A percentile compares a stretch with the other conserved stretches of the same genome.
These are phyloP conservation scores for Leptinotarsa texana DNA, from an alignment of 1,140 invertebrate species.

Conservation along the genomic window DNA sequence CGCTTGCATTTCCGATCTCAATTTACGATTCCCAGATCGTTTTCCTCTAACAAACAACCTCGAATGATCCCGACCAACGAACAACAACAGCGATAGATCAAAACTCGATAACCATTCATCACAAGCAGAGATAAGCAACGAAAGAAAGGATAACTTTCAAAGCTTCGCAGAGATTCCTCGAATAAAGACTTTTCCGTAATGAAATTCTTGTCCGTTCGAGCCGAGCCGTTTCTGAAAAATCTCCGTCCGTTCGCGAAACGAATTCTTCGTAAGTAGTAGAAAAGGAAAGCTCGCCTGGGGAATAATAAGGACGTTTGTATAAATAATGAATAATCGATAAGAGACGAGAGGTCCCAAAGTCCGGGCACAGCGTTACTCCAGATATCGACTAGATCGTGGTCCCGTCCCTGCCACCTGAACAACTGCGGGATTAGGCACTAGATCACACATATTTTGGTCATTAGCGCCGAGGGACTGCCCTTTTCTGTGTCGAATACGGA, in stretches of 20 bases:
- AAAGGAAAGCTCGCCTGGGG: conserved; percentile 44
- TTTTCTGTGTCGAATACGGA: background rate
- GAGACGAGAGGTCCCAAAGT: conserved; percentile 21
- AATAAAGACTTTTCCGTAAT: too few relatives aligned
- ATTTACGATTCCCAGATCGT: too few relatives aligned
- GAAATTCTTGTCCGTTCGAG: too few relatives aligned
- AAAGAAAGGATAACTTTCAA: too few relatives aligned
- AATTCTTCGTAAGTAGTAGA: conserved; percentile 26
- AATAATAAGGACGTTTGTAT: conserved; percentile 55
- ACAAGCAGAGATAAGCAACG: too few relatives aligned
- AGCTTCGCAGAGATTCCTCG: too few relatives aligned
- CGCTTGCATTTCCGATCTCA: too few relatives aligned
- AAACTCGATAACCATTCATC: too few relatives aligned
- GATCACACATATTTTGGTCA: conserved; percentile 18
- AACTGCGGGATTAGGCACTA: background rate
- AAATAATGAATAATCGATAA: conserved; percentile 55
- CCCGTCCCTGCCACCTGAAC: conserved; percentile 22
- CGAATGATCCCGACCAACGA: too few relatives aligned
- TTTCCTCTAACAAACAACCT: too few relatives aligned
- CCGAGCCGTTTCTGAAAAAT: too few relatives aligned
- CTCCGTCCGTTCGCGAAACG: background rate
- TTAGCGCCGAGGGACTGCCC: background rate
- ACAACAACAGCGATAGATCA: too few relatives aligned
- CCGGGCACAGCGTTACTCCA: conserved; percentile 29
- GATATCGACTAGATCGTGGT: conserved; percentile 24